Percentiles rank a stretch among this genome's conserved stretches.
These are phyloP conservation scores for Ascidia mentula DNA, from an alignment of 23 tunicate species.

Conservation along the genomic window DNA sequence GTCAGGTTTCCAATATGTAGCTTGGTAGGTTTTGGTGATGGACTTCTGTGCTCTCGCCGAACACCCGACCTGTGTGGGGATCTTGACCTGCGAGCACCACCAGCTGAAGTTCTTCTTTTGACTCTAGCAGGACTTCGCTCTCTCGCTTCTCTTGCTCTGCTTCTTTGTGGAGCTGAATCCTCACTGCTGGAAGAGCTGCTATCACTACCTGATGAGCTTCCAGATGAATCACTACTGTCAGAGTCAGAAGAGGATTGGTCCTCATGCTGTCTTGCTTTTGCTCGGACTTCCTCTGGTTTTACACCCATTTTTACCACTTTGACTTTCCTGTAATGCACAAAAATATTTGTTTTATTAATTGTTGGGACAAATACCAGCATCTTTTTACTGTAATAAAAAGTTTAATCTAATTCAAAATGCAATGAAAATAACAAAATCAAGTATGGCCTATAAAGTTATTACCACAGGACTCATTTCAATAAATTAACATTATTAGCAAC, in stretches of 20 bases:
- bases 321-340: too few species aligned
- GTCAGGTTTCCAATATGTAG: slow-evolving; percentile 78
- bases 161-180: slow-evolving; percentile 52
- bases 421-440: too few species aligned
- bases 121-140: slow-evolving; percentile 51
- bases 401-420: too few species aligned
- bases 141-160: slow-evolving; percentile 41
- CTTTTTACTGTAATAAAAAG: too few species aligned
- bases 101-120: slow-evolving; percentile 44
- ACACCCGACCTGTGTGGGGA: slow-evolving; percentile 64
- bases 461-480: too few species aligned
- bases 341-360: too few species aligned
- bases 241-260: slow-evolving; percentile 1
- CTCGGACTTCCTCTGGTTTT: background rate
- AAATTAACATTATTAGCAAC: too few species aligned
- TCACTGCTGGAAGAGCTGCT: slow-evolving; percentile 56
- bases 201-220: slow-evolving; percentile 55
- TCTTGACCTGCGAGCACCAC: slow-evolving; percentile 46
- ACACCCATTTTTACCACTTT: background rate
- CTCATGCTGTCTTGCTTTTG: background rate
- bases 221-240: slow-evolving; percentile 48
- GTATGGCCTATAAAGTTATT: too few species aligned
- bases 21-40: slow-evolving; percentile 85
- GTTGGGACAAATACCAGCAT: too few species aligned
- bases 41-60: slow-evolving; percentile 58